Evolutionary conservation across 35 echinoderm and acorn worm genomes (phyloP), one percentile per base, ranked within the genome.

Genomic region (Strongylocentrotus purpuratus): DNA sequence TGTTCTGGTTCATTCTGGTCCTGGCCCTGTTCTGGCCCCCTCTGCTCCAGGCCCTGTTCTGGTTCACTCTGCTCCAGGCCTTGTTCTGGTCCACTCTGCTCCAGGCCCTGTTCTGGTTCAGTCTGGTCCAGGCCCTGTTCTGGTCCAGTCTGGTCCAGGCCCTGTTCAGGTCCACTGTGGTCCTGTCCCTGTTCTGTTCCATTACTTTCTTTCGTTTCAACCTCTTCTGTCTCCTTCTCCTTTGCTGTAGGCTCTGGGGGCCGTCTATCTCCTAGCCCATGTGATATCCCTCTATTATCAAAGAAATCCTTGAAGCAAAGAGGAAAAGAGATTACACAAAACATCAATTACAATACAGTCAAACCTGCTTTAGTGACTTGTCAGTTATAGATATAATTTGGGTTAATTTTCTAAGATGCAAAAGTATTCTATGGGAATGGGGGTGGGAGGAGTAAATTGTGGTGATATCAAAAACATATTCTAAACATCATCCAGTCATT

Each of bases 121-220:
- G 9, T 61, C 1, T 88, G 32, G 41, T 89, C 86, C 71, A 47
- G 78, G 46, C 47, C 41, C 94, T 87, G 25, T 86, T 55, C 41
- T 48, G 78, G 70, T 45, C 31, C 85, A 13, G 15, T 32, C n/a
- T 88, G 31, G 15, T 88, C 94, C 65, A 45, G 70, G 45, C n/a
- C 28, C 94, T 87, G 85, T 86, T 86, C 33, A 9, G 65, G 32
- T 55, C 47, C 46, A 31, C 32, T 52, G 14, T 95, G 31, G 12
- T 95, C 94, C 46, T 71, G 86, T 95, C 87, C 22, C 71, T 31
- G 71, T 87, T 85, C 25, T 88, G 71, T 52, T 85, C 87, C 78
- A 88, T 48, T 47, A 46, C 86, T 17, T 46, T 87, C 94, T 88
- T 87, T 87, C 20, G 46, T 15, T 46, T 87, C 48, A 95, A 86